Evolutionary conservation across 1,140 invertebrate genomes (phyloP), one percentile per base, ranked within the genome.

Genomic region (Bombus waltoni): DNA sequence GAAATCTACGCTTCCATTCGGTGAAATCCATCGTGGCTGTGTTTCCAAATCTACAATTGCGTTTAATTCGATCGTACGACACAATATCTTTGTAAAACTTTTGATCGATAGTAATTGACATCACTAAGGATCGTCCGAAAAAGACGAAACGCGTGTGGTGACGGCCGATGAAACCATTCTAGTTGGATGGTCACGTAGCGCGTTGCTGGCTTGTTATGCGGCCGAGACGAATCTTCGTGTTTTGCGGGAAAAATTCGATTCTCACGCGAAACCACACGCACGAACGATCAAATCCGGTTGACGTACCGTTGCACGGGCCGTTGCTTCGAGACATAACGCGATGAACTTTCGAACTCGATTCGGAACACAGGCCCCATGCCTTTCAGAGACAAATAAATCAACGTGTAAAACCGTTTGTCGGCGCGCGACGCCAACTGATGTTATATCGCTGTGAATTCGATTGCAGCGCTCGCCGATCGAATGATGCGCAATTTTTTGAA

Each of bases 341-440:
- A 78, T 84, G 75, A 84, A 84, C 82, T 79, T 84, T 84, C 75
- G 38, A 84, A 84, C 82, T 71, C 75, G 75, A 59, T 79, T 70
- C 66, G 35, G 57, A 40, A 53, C 57, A 28, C 32, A 32, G 42
- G 25, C 42, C 13, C 4, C 13, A 32, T 11, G 42, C 18, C 42
- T 53, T 76, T 53, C 81, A 53, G 35, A 75, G 44, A 40, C 62
- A 11, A 72, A 66, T 83, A 47, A 76, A 83, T 66, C 72, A 76
- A 38, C 35, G 72, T 35, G 32, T 53, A 35, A 76, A 83, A 62
- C 44, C 75, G 53, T 84, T 59, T 47, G 13, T 22, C 32, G 22
- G 13, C 3, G 32, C 22, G 28, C 15, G 32, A 35, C 5, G 1
- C 3, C 4, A 18, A 35, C 28, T n/a, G 28, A n/a, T 40, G 11